Conservation (phyloP, 2,113 vertebrate genomes). For the Oryzias melastigma region DNA sequence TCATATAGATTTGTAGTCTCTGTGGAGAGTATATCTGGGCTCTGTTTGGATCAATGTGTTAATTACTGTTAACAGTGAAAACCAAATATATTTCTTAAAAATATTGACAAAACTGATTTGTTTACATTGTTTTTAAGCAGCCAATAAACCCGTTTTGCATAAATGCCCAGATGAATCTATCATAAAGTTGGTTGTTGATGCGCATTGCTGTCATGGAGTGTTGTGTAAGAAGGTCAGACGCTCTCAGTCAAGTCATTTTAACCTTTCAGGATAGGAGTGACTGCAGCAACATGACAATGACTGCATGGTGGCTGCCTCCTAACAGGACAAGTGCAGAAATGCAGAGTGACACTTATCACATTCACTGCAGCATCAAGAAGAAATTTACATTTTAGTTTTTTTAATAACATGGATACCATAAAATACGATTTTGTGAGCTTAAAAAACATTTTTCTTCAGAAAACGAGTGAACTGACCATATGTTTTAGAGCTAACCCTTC, state of each 20-base stretch:
- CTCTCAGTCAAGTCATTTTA: conserved; percentile 40
- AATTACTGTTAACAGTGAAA: too few species aligned
- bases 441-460: too few species aligned
- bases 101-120: too few species aligned
- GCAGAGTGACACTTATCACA: conserved; percentile 33
- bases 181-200: conserved; percentile 34
- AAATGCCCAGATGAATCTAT: conserved; percentile 23
- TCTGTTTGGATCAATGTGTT: too few species aligned
- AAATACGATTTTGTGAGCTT: too few species aligned
- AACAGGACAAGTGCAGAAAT: conserved; percentile 31
- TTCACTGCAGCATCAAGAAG: conserved; percentile 24
- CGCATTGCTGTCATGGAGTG: conserved; percentile 1
- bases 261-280: conserved; percentile 23
- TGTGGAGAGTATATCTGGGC: conserved; percentile 5
- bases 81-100: too few species aligned
- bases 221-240: conserved; percentile 23
- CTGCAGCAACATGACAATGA: conserved; percentile 36
- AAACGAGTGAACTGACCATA: too few species aligned
- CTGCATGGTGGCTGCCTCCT: conserved; percentile 13
- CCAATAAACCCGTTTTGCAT: too few species aligned
- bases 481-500: too few species aligned
- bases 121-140: conserved; percentile 33
- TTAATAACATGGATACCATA: too few species aligned
- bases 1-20: conserved; percentile 1
- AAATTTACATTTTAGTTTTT: not conserved